These are phyloP conservation scores for Hydropotes inermis DNA, from an alignment of 2,113 vertebrate species.

Conservation along the genomic window DNA sequence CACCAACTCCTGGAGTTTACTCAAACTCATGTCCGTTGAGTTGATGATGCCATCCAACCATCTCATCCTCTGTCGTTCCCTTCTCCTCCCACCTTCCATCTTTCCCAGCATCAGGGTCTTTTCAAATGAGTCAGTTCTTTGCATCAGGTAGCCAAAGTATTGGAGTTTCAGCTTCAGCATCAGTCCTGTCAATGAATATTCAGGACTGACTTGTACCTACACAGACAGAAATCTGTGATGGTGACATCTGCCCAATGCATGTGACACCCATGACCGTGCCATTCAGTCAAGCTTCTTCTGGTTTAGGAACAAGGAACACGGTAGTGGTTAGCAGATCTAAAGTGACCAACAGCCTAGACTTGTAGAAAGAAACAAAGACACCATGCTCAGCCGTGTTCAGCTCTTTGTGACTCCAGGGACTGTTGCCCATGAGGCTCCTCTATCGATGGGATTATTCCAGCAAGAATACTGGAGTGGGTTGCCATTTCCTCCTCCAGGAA, in stretches of 20 bases:
- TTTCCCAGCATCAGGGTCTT: background rate
- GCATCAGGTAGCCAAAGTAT: background rate
- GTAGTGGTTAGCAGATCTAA: background rate
- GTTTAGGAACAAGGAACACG: background rate
- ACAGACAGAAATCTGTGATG: background rate
- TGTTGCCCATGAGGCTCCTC: background rate
- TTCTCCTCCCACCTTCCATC: background rate
- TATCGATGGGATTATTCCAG: background rate
- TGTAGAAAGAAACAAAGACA: background rate
- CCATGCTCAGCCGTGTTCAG: background rate
- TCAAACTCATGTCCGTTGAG: background rate
- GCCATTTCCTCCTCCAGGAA: background rate
- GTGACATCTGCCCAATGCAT: background rate
- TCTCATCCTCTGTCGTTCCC: background rate
- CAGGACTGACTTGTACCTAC: background rate
- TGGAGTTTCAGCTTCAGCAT: background rate
- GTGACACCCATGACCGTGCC: rapidly evolving
- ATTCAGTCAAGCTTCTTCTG: background rate
- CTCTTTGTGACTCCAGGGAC: background rate
- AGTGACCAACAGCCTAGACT: background rate
- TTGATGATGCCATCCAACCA: background rate
- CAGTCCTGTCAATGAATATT: background rate
- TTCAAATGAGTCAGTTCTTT: background rate
- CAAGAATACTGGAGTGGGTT: background rate
- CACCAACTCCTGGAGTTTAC: background rate